Evolutionary conservation across 1,140 invertebrate species (phyloP), one percentile per base, ranked within the genome.

Genomic region (Ips typographus): DNA sequence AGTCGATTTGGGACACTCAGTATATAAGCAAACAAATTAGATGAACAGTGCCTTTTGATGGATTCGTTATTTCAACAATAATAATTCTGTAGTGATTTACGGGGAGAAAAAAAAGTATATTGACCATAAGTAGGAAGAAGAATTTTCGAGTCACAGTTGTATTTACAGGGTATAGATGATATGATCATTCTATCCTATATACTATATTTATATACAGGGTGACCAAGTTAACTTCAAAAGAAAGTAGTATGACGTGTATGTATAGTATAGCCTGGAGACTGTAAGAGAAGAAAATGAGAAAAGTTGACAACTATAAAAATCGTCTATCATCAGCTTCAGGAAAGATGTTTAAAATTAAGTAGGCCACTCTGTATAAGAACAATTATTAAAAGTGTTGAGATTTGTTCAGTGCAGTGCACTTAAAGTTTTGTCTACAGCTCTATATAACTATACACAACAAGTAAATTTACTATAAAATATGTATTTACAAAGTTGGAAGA

Each of bases 71-170:
- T 8, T 6, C 44, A 8, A 49, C 2, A 49, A 49, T 1, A 8
- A 8, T 8, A 49, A 8, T 49, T 6, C 6, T 22, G 44, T 49
- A 49, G 44, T 6, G 7, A 49, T 22, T 49, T 49, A 49, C 44
- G 44, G 22, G 6, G 22, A 22, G 22, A 49, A 49, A 22, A 6
- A 49, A 22, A 49, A 65, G 75, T 74, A 66, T 79, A 79, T 79
- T 79, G 77, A 79, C 77, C 74, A 74, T 71, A 79, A 78, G 77
- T 79, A 79, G 77, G 77, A 79, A 78, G 76, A 74, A 77, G 75
- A 68, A 71, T 49, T 44, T 49, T 56, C 55, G 51, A 38, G 56
- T 4, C 40, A 49, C 8, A 61, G 8, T 55, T 22, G 22, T 74
- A 73, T 73, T 63, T 72, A 74, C 68, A 49, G 42, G 42, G 1